Evolutionary conservation across 2,113 vertebrate species (phyloP), one percentile per base, ranked within the genome.

Genomic region (Corythornis cristatus): DNA sequence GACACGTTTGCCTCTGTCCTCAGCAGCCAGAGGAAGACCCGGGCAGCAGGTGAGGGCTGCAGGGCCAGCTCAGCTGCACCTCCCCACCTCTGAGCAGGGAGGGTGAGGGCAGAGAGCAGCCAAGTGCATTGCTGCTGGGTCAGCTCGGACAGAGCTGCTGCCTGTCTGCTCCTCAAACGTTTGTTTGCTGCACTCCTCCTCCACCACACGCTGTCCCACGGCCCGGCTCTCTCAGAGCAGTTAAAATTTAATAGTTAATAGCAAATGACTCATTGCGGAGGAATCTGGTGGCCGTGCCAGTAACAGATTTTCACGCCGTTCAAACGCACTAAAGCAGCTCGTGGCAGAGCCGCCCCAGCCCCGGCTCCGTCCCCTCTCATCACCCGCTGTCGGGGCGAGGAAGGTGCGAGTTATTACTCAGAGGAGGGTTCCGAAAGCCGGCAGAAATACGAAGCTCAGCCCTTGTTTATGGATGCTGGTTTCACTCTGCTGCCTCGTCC

Each of bases 171-270:
- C 14, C n/a, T 17, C 50, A 1, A 11, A 10, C 21, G 57, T 51
- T 78, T 71, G 80, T 86, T 86, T 81, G 86, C 25, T 88, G 50
- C 4, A n/a, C 26, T 83, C 60, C 70, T 77, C 12, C 42, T 57
- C 73, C 72, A 16, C 72, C 64, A 85, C 3, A 2, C 2, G 50
- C 54, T 74, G 20, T 28, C 21, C 21, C 71, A 48, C 54, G 64
- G 86, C 72, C 37, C 40, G 40, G 8, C 64, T 56, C 88, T 83
- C 95, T 88, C 70, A 21, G 5, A 79, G 95, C 88, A 94, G 90
- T 95, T 95, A 96, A 95, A 96, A 93, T 93, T 90, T 95, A 95
- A 94, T 85, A 88, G 96, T 91, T 96, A 96, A 90, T 83, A 92
- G 96, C 93, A 77, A 88, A 60, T 96, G 95, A 97, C 56, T 96